phyloP scores from a whole-genome alignment of 1,140 invertebrate species.

The Zaprionus kolodkinae region DNA sequence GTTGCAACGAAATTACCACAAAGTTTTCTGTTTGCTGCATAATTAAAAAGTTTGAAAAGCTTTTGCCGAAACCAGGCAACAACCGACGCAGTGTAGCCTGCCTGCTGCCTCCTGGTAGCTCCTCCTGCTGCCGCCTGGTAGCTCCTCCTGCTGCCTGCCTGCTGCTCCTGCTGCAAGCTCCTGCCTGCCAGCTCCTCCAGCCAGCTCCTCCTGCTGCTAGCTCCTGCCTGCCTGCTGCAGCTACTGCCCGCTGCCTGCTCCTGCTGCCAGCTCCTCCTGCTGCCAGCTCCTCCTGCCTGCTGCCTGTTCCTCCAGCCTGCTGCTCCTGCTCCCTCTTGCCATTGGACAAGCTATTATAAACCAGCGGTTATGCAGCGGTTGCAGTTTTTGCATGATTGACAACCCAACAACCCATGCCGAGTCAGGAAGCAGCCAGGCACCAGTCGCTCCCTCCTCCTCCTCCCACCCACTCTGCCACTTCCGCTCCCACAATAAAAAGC shows the following conservation, averaged over 20 bases:
- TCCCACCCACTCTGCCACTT: background rate
- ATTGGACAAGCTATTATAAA: slow-evolving; percentile 75
- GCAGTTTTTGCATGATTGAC: slow-evolving; percentile 82
- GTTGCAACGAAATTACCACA: slow-evolving; percentile 81
- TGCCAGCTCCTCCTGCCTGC: background rate
- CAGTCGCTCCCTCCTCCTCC: background rate
- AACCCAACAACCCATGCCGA: slow-evolving; percentile 67
- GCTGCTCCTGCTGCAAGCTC: background rate
- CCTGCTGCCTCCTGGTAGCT: background rate
- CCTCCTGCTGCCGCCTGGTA: no score
- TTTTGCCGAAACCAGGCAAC: slow-evolving; percentile 80
- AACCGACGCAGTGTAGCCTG: slow-evolving; percentile 36
- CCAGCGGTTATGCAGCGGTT: slow-evolving; percentile 76
- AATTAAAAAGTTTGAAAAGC: slow-evolving; percentile 83
- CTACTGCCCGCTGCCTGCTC: background rate
- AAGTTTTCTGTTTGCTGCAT: slow-evolving; percentile 82
- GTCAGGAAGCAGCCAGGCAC: slow-evolving; percentile 38
- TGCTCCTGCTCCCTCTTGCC: slow-evolving; percentile 24
- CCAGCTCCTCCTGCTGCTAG: background rate
- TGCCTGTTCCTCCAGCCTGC: slow-evolving; percentile 17
- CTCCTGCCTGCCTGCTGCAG: background rate
- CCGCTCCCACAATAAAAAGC: slow-evolving; percentile 41
- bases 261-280: background rate
- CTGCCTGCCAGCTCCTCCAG: background rate
- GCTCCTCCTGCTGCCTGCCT: no score